A percentile compares a stretch with the other conserved stretches of the same genome.
Conservation (phyloP, 2,888 invertebrate species). For the Drosophila lacicola region DNA sequence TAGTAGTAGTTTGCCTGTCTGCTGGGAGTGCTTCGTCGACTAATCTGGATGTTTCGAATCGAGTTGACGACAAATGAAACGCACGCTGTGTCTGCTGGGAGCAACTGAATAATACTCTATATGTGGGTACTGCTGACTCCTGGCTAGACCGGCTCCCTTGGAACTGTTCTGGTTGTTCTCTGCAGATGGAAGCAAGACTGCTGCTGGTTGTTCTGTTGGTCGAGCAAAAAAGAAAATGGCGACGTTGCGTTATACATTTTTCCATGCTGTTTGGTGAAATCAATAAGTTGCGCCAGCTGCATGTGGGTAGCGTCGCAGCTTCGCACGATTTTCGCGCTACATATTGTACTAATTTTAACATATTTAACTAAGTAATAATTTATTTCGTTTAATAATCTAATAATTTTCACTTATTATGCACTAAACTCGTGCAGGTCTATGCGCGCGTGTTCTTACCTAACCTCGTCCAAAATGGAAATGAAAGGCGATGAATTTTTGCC, state of each 20-base stretch:
- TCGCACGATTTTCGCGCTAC: constrained; percentile 75
- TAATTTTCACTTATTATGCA: constrained; percentile 46
- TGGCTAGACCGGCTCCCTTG: constrained; percentile 60
- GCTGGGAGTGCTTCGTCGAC: constrained; percentile 50
- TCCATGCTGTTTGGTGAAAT: constrained; percentile 76
- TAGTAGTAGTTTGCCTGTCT: constrained; percentile 59
- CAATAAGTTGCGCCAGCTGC: constrained; percentile 79
- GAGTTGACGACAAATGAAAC: constrained; percentile 56
- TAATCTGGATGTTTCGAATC: constrained; percentile 58
- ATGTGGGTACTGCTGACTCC: constrained; percentile 44
- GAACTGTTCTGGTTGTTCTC: constrained; percentile 73
- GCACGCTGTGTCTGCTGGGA: constrained; percentile 61
- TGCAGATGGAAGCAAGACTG: constrained; percentile 75
- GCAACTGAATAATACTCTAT: constrained; percentile 40
- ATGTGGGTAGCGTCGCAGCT: constrained; percentile 47
- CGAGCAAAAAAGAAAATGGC: constrained; percentile 84
- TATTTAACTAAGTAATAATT: constrained; percentile 42
- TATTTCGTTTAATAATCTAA: constrained; percentile 25
- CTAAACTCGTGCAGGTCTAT: constrained; percentile 68
- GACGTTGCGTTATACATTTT: constrained; percentile 78
- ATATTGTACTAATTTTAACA: constrained; percentile 79
- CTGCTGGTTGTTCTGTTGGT: constrained; percentile 80
- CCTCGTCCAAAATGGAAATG: constrained; percentile 83
- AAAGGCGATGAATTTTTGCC: constrained; percentile 32
- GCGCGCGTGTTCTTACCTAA: constrained; percentile 84